Base-by-base conservation (phyloP, 1,140 invertebrate genomes). In the Linepithema humile region DNA sequence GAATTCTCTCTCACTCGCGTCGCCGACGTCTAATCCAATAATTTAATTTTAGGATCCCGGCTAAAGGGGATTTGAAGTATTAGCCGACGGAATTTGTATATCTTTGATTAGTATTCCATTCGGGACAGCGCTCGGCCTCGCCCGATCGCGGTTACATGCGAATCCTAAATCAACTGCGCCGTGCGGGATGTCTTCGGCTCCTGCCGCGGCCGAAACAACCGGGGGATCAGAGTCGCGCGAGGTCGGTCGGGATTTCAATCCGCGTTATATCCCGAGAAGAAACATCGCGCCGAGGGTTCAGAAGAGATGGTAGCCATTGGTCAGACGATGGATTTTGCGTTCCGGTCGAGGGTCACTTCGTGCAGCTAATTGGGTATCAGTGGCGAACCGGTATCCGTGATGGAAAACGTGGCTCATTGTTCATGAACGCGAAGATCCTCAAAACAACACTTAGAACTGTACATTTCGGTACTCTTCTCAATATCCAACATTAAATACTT, bases 41-140 rank as follows among this genome's bases (percentile, higher is more conserved):
- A 94, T 94, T 94, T 94, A 94, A 94, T 94, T 94, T 94, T 88
- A 86, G 85, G 91, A 93, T 91, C 91, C 93, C 85, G 83, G 91
- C 91, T 93, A 91, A 92, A 93, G 93, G 94, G 93, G 93, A 94
- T 94, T 94, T 94, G 91, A 94, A 94, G 94, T 94, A 94, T 94
- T 94, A 94, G 93, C 91, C 93, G 75, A 35, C 90, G 92, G 93
- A 93, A 94, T 94, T 94, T 94, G 94, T 94, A 93, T 93, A 94
- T 94, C 93, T 94, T 94, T 94, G 93, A 94, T 94, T 94, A 94
- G 94, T 94, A 94, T 94, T 94, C 94, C 89, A 91, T 94, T 93
- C 91, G 90, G 84, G 91, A 85, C 73, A 84, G 73, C 72, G 85
- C 87, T 84, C 84, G 87, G 90, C 88, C 90, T 93, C 90, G 91